phyloP scores from a whole-genome alignment of 37 sponge, comb jelly and placozoan species.

The Axinella damicornis region DNA sequence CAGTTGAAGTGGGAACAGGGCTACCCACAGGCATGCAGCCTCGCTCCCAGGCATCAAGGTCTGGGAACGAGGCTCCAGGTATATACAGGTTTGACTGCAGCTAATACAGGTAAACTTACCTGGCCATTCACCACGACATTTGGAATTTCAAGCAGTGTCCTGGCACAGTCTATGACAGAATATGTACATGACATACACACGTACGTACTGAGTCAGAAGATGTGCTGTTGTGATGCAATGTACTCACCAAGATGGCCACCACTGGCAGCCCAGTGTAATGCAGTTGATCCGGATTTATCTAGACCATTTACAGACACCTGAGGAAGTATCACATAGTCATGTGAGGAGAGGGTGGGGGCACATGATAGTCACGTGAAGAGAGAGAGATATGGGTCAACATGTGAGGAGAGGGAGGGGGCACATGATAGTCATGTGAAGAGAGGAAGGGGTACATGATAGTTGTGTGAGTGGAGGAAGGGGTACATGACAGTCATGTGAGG shows the following conservation, averaged over 20 bases:
- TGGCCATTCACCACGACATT: conserved; percentile 84
- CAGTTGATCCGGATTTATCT: conserved; percentile 98
- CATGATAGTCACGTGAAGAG: neutral
- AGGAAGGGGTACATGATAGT: neutral
- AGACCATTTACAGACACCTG: conserved; percentile 96
- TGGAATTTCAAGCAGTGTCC: conserved; percentile 51
- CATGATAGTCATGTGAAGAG: neutral
- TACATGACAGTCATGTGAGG: neutral
- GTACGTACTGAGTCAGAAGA: no score
- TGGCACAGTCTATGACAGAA: conserved; percentile 69
- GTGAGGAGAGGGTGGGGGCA: neutral
- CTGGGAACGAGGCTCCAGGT: neutral
- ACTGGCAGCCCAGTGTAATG: conserved; percentile 98
- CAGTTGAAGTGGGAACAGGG: no score
- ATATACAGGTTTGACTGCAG: neutral
- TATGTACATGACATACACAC: no score
- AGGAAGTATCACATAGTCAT: neutral
- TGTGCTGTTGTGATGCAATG: no score
- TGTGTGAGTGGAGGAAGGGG: neutral
- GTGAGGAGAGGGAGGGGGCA: neutral
- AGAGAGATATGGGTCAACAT: neutral
- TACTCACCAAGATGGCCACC: conserved; percentile 88
- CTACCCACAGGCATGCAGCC: no score
- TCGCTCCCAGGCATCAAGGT: no score
- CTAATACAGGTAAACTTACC: conserved; percentile 26